phyloP scores from a whole-genome alignment of 2,113 vertebrate species.

The Numida meleagris region DNA sequence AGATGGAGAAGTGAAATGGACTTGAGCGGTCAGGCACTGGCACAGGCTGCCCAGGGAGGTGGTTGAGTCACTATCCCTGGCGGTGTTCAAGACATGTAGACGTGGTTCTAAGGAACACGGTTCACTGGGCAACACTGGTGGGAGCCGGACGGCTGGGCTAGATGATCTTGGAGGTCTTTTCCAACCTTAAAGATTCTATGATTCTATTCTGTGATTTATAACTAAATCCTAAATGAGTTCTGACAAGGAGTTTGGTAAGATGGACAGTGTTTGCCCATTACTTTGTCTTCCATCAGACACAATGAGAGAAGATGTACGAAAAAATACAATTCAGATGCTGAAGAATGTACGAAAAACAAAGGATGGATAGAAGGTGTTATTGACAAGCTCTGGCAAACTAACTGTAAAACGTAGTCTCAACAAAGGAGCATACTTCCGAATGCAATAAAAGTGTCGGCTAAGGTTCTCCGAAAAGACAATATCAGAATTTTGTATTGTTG shows the following conservation, averaged over 20 bases:
- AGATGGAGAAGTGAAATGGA: background rate
- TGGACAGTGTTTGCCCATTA: background rate
- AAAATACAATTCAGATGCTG: background rate
- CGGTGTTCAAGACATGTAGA: no score
- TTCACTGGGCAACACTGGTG: no score
- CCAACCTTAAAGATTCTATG: no score
- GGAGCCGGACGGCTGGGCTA: no score
- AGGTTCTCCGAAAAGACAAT: constrained; percentile 92
- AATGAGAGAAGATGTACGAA: background rate
- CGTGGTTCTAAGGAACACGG: no score
- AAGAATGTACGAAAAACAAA: background rate
- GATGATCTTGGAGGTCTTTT: no score
- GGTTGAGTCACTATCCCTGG: no score
- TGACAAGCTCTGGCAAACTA: background rate
- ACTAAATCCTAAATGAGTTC: background rate
- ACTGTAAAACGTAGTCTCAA: background rate
- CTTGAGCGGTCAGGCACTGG: no score
- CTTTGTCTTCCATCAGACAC: background rate
- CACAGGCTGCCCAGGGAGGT: no score
- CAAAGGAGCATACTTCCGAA: constrained; percentile 84
- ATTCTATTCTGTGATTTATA: no score
- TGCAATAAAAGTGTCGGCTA: constrained; percentile 88
- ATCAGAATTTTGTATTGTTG: constrained; percentile 91
- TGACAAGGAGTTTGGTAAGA: background rate
- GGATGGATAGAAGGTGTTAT: background rate